Conservation (phyloP, 2,888 invertebrate genomes). For the Nudaria mundana region DNA sequence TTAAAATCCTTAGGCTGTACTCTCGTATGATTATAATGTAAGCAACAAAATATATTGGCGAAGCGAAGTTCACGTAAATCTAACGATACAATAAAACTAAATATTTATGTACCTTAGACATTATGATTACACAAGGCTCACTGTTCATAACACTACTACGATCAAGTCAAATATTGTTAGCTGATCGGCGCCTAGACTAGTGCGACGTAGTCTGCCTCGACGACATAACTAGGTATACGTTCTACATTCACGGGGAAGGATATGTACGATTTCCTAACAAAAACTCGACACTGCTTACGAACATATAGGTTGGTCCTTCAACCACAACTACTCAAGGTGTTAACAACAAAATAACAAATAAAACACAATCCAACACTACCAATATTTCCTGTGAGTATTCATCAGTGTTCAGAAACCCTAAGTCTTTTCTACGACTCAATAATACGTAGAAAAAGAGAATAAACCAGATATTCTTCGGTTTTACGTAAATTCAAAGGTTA, state of each 20-base stretch:
- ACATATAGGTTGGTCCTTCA: constrained; percentile 64
- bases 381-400: constrained; percentile 70
- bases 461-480: constrained; percentile 47
- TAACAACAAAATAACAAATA: constrained; percentile 49
- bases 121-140: constrained; percentile 78
- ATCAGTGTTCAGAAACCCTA: constrained; percentile 66
- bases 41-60: constrained; percentile 81
- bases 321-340: constrained; percentile 65
- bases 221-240: constrained; percentile 56
- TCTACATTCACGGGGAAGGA: constrained; percentile 67
- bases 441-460: constrained; percentile 57
- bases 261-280: constrained; percentile 74
- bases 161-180: constrained; percentile 44
- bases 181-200: constrained; percentile 54
- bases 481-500: constrained; percentile 69
- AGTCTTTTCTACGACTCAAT: constrained; percentile 77
- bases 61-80: constrained; percentile 79
- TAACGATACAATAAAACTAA: constrained; percentile 79
- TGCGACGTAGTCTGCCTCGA: constrained; percentile 54
- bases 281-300: constrained; percentile 50
- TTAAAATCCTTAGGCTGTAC: constrained; percentile 82
- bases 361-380: constrained; percentile 59
- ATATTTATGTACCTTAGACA: constrained; percentile 78
- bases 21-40: constrained; percentile 78
- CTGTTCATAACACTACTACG: constrained; percentile 62